A percentile compares a stretch with the other conserved stretches of the same genome.
Conservation (phyloP, 1,140 invertebrate genomes). For the Bombus waltoni region DNA sequence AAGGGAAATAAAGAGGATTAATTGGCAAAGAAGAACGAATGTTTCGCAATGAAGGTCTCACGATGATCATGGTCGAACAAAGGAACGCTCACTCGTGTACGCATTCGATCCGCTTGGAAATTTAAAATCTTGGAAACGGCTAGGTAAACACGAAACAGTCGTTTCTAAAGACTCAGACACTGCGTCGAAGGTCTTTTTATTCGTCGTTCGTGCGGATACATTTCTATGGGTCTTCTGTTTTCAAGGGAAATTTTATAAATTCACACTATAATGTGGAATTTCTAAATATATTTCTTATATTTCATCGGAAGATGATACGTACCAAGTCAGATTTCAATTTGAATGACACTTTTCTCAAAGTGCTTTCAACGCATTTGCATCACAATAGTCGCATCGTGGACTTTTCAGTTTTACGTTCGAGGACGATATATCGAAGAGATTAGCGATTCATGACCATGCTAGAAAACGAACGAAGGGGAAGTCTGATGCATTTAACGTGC, state of each 20-base stretch:
- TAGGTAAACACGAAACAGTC: too few species aligned
- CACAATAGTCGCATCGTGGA: not conserved
- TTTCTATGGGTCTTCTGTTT: not conserved
- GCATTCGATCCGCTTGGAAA: conserved; percentile 8
- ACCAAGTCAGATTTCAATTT: too few species aligned
- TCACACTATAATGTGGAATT: not conserved
- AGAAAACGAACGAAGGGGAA: not conserved
- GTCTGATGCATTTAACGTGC: not conserved
- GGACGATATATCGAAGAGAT: not conserved
- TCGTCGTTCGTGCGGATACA: not conserved
- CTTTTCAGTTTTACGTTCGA: too few species aligned
- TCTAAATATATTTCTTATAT: not conserved
- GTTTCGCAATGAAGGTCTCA: conserved; percentile 74
- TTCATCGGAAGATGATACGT: not conserved
- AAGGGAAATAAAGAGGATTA: not conserved
- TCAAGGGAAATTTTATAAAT: not conserved
- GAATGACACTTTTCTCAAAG: too few species aligned
- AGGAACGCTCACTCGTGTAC: conserved; percentile 33
- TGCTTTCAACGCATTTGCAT: not conserved
- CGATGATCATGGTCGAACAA: conserved; percentile 77
- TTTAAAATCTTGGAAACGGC: not conserved
- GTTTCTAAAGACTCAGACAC: too few species aligned
- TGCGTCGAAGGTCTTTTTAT: not conserved
- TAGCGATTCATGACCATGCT: not conserved
- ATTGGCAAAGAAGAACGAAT: conserved; percentile 8